Percentiles rank a stretch among this genome's conserved stretches.
phyloP scores from a whole-genome alignment of 2,797 vertebrate species.

The Loriculus beryllinus region DNA sequence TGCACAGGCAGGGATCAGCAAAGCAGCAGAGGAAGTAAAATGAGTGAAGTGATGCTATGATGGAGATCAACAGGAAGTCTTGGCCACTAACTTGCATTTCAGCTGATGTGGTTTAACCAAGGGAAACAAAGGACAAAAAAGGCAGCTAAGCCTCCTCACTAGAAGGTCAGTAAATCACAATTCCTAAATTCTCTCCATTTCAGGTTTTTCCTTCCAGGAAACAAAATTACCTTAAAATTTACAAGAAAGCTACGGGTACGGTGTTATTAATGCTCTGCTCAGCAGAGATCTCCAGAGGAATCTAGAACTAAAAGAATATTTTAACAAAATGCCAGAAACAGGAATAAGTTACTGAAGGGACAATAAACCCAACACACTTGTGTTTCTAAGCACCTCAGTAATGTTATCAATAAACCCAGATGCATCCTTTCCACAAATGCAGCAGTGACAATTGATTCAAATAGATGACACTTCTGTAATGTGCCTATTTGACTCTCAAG shows the following conservation, averaged over 20 bases:
- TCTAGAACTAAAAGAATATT: neutral
- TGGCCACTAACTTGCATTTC: neutral
- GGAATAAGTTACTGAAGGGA: neutral
- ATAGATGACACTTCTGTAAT: conserved; percentile 29
- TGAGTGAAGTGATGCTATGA: neutral
- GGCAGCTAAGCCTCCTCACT: neutral
- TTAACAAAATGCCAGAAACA: neutral
- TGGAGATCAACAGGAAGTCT: neutral
- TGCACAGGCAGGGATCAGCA: neutral
- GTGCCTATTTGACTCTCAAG: neutral
- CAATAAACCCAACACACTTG: neutral
- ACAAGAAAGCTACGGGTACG: neutral
- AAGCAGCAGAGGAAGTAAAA: neutral
- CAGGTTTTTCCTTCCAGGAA: neutral
- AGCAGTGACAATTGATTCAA: neutral
- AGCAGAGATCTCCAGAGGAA: neutral
- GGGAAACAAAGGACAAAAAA: neutral
- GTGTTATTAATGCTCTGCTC: neutral
- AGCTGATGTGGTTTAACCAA: neutral
- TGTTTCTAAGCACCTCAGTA: conserved; percentile 39
- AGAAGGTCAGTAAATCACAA: neutral
- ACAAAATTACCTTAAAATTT: neutral
- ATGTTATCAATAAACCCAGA: conserved; percentile 18
- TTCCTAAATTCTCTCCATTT: neutral
- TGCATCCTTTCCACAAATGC: neutral